These are phyloP conservation scores for Hypsopygia costalis DNA, from an alignment of 2,888 invertebrate genomes.

Conservation along the genomic window DNA sequence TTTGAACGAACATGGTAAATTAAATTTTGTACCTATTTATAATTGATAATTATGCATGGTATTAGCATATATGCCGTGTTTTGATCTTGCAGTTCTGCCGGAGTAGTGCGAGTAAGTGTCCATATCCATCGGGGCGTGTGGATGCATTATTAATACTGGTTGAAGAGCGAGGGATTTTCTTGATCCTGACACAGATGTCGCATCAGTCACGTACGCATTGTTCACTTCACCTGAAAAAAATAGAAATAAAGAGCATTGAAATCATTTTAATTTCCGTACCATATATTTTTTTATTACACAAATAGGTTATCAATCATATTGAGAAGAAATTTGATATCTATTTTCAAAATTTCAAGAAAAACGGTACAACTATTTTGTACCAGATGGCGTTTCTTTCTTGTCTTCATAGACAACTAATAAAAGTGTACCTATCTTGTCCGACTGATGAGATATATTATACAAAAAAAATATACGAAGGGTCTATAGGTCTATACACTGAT, in stretches of 20 bases:
- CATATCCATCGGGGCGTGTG: conserved; percentile 81
- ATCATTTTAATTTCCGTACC: background rate
- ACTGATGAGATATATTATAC: too few relatives aligned
- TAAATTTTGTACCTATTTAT: conserved; percentile 32
- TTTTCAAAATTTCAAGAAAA: too few relatives aligned
- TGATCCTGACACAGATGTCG: conserved; percentile 90
- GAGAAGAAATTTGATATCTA: too few relatives aligned
- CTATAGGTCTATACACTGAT: too few relatives aligned
- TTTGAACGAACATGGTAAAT: background rate
- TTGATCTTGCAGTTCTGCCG: conserved; percentile 83
- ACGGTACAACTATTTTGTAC: too few relatives aligned
- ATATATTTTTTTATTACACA: background rate
- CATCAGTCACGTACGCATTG: conserved; percentile 92
- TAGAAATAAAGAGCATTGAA: background rate
- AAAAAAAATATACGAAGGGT: too few relatives aligned
- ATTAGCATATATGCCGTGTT: conserved; percentile 83
- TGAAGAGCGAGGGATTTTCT: conserved; percentile 92
- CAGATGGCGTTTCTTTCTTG: too few relatives aligned
- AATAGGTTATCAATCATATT: too few relatives aligned
- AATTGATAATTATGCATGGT: conserved; percentile 87
- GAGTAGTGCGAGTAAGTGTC: conserved; percentile 91
- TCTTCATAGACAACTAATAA: too few relatives aligned
- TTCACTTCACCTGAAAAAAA: conserved; percentile 90
- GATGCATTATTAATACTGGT: conserved; percentile 91
- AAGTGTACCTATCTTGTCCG: too few relatives aligned